Percentiles rank a stretch among this genome's conserved stretches.
Evolutionary conservation across 2,888 invertebrate genomes (phyloP).

Genomic region (Chouioia cunea): DNA sequence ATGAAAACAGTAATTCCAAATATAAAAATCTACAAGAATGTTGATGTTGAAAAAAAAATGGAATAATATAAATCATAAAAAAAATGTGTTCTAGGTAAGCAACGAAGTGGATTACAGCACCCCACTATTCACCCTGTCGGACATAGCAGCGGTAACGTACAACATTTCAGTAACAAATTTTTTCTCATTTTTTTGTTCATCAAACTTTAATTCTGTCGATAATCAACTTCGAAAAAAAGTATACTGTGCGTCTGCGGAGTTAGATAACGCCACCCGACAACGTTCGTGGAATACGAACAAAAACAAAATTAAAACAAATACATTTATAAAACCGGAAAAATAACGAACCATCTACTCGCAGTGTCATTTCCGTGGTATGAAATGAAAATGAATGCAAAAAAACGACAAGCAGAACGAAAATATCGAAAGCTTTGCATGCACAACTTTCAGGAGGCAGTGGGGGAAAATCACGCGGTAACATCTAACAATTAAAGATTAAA

Average conservation of each 20-base stretch:
- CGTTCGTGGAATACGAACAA: not conserved
- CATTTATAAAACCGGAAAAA: constrained; percentile 17
- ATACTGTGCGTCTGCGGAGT: not conserved
- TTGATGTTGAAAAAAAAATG: no score
- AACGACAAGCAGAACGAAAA: not conserved
- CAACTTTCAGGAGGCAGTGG: not conserved
- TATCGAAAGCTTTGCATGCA: constrained; percentile 2
- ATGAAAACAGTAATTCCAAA: no score
- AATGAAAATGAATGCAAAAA: constrained; percentile 27
- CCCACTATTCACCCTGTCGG: constrained; percentile 7
- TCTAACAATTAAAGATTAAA: constrained; percentile 60
- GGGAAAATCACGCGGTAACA: constrained; percentile 17
- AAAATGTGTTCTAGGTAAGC: constrained; percentile 37
- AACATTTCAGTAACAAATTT: not conserved
- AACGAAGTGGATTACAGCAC: constrained; percentile 3
- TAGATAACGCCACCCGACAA: not conserved
- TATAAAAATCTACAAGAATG: no score
- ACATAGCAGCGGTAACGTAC: constrained; percentile 30
- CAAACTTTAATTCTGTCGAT: not conserved
- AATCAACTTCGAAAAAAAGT: not conserved
- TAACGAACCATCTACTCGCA: constrained; percentile 8
- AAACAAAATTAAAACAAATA: constrained; percentile 12
- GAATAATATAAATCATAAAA: no score
- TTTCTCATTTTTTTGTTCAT: constrained; percentile 18
- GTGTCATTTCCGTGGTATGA: constrained; percentile 2